These are phyloP conservation scores for Microplitis deprimator DNA, from an alignment of 2,888 invertebrate species.

Conservation along the genomic window DNA sequence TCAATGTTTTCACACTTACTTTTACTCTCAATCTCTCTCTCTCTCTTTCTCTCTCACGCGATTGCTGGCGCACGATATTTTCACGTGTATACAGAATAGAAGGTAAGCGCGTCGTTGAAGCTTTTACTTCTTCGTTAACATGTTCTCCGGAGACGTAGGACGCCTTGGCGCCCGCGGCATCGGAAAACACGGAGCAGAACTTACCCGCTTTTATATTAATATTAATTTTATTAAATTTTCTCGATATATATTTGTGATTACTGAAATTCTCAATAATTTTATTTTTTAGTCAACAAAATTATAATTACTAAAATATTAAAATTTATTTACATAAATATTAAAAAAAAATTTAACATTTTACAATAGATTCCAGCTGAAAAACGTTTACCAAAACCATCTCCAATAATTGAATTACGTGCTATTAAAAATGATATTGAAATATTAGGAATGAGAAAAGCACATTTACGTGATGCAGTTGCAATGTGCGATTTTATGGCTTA, in stretches of 20 bases:
- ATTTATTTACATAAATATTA: too few relatives aligned
- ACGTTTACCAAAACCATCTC: conserved; percentile 79
- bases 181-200: conserved; percentile 56
- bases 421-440: conserved; percentile 87
- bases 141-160: conserved; percentile 59
- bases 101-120: conserved; percentile 2
- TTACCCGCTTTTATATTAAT: not conserved
- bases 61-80: not conserved
- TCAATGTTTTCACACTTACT: not conserved
- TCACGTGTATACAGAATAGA: not conserved
- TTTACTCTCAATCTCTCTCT: not conserved
- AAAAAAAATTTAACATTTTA: not conserved
- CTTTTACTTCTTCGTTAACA: conserved; percentile 54
- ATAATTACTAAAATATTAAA: too few relatives aligned
- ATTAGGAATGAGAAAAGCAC: conserved; percentile 86
- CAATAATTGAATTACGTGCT: conserved; percentile 88
- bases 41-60: not conserved
- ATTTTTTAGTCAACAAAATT: too few relatives aligned
- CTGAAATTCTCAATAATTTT: too few relatives aligned
- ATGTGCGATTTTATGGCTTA: conserved; percentile 89
- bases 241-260: too few relatives aligned
- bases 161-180: conserved; percentile 66
- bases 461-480: conserved; percentile 90
- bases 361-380: conserved; percentile 73
- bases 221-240: not conserved